Base-by-base conservation (phyloP, 1,140 invertebrate species). In the Triops cancriformis region DNA sequence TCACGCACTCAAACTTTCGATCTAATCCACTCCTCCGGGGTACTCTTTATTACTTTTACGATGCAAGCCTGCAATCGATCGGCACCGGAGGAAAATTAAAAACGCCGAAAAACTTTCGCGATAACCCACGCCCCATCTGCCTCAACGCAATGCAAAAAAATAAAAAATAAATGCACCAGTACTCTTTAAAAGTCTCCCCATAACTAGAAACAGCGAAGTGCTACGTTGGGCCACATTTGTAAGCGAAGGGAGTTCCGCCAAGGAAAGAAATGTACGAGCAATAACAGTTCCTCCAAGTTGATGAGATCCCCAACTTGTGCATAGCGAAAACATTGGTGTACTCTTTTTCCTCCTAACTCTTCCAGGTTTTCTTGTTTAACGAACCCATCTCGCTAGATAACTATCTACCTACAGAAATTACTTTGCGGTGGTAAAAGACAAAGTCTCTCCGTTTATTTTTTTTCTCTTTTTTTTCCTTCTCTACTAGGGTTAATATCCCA, bases 341-440 rank as follows among this genome's bases (percentile, higher is more conserved):
- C 23, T 14, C 51, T 64, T 18, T 9, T 7, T 64, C 18, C 18
- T 18, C 51, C 23, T 64, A 6, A n/a, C n/a, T n/a, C n/a, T n/a
- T n/a, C 14, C 1, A n/a, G 18, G 51, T 64, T 37, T 64, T 64
- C 10, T 64, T 10, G n/a, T n/a, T 64, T 64, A 64, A 64, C 51
- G 51, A 45, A 45, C 43, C 11, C 11, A 18, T 64, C 51, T 23
- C 7, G 51, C 14, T 6, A 64, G 51, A 64, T 64, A 18, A 64
- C 10, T 64, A 64, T 64, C 51, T 64, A 64, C 18, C 51, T 23
- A 1, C 2, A 23, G n/a, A 64, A 64, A 64, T 64, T 64, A 64
- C 51, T 64, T 37, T 64, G 51, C 18, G 51, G 51, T 64, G 31
- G 51, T n/a, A n/a, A n/a, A 64, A 64, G 51, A 64, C 51, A 64